A percentile compares a stretch with the other conserved stretches of the same genome.
These are phyloP conservation scores for Sitta carolinensis DNA, from an alignment of 2,797 vertebrate species.

Conservation along the genomic window DNA sequence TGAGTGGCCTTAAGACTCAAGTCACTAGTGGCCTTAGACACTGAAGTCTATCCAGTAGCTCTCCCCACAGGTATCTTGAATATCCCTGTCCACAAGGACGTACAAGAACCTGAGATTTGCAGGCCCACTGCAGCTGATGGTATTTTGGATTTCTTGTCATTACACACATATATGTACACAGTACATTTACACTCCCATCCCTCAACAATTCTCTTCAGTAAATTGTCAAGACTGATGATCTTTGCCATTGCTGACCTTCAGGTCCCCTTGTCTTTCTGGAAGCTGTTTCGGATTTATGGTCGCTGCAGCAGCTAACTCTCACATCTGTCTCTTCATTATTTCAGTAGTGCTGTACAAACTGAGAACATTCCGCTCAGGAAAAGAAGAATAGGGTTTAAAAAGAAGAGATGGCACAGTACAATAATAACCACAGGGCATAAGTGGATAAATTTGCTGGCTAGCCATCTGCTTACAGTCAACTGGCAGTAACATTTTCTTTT, in stretches of 20 bases:
- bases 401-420: neutral
- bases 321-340: neutral
- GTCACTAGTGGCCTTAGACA: neutral
- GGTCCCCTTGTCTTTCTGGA: neutral
- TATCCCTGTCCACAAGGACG: neutral
- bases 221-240: neutral
- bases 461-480: neutral
- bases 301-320: neutral
- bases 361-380: neutral
- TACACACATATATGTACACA: rapidly evolving
- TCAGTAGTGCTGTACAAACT: rapidly evolving
- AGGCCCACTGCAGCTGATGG: neutral
- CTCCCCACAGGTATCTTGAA: neutral
- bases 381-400: neutral
- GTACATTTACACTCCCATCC: rapidly evolving
- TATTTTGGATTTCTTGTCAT: neutral
- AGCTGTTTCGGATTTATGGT: neutral
- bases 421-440: neutral
- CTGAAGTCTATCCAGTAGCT: neutral
- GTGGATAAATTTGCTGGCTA: neutral
- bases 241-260: neutral
- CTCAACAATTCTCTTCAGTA: neutral
- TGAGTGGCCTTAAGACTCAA: neutral
- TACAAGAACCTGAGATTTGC: neutral
- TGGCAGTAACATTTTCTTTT: neutral